These are phyloP conservation scores for Zaprionus nigranus DNA, from an alignment of 1,140 invertebrate genomes.

Conservation along the genomic window DNA sequence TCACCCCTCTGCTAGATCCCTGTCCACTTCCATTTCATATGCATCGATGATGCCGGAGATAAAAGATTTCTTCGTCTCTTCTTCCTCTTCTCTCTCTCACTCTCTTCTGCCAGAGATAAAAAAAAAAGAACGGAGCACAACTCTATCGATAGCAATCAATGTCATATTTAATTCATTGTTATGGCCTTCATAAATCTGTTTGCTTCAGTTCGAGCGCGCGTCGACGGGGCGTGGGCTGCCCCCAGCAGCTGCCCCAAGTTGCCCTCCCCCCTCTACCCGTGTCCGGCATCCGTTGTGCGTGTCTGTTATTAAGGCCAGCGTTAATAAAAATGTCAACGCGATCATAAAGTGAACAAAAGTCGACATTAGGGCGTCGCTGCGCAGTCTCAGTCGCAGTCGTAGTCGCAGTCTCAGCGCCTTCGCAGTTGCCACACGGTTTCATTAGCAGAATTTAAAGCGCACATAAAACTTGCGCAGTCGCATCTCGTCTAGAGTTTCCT, in stretches of 20 bases:
- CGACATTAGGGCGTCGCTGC: conserved; percentile 59
- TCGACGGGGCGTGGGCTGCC: conserved; percentile 11
- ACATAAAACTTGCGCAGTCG: conserved; percentile 65
- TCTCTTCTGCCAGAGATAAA: no score
- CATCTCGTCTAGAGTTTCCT: conserved; percentile 52
- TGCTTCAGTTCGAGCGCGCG: conserved; percentile 14
- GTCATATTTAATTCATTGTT: conserved; percentile 83
- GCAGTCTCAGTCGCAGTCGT: conserved; percentile 10
- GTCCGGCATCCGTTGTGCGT: conserved; percentile 29
- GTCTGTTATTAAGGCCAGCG: conserved; percentile 58
- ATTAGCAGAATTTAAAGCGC: conserved; percentile 68
- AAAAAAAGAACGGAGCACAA: conserved; percentile 56
- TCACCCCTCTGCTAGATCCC: conserved; percentile 30
- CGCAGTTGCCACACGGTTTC: conserved; percentile 39
- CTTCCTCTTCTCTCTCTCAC: no score
- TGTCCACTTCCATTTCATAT: conserved; percentile 64
- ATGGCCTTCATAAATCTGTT: conserved; percentile 78
- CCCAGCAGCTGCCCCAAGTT: not conserved
- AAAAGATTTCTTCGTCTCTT: not conserved
- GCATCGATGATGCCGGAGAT: conserved; percentile 56
- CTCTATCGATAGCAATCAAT: conserved; percentile 80
- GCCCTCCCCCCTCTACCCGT: not conserved
- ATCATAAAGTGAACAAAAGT: conserved; percentile 70
- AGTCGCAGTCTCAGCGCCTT: not conserved
- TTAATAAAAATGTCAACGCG: conserved; percentile 82